Base-by-base conservation (phyloP, 37 sponge, comb jelly and placozoan genomes). In the Mnemiopsis leidyi region DNA sequence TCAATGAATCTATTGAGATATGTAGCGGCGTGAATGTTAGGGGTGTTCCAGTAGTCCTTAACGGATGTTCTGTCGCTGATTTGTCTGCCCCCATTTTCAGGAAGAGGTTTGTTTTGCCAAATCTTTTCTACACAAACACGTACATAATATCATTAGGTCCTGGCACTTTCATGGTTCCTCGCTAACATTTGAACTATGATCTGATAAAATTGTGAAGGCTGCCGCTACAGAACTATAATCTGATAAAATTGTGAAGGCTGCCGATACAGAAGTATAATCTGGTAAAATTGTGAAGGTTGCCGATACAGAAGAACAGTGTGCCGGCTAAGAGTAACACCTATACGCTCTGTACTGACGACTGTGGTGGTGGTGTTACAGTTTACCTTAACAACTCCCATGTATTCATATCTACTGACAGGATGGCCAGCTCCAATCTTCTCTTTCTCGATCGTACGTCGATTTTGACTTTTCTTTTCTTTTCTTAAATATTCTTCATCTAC, bases 311-410 rank as follows among this genome's bases (percentile, higher is more conserved):
- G 20, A 25, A 71, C 75, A 71, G 75, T 28, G n/a, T 7, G 20
- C 21, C 75, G 5, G 30, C 75, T 71, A 5, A n/a, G 3, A 71
- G 30, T 71, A 71, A n/a, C 75, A 71, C 75, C 75, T 71, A 7
- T 18, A 28, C 7, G n/a, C 75, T 23, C 7, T 85, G 90, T 37
- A 38, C 0, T 36, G 90, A 85, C 35, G 18, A 85, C 25, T 85
- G 90, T 85, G 90, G 90, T 0, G 39, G 90, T 40, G 90, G 90
- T 0, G 61, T 85, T 16, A 25, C 48, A 39, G 40, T 85, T 25
- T 39, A 13, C 1, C 90, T 85, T 26, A 39, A 85, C 61, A 23
- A 21, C 5, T 32, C 40, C 25, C 0, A 39, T 32, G 90, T 39
- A 0, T 26, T 85, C 3, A 40, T 85, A 21, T 85, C 90, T 26